Conservation (phyloP, 2,113 vertebrate genomes). For the Rissa tridactyla region DNA sequence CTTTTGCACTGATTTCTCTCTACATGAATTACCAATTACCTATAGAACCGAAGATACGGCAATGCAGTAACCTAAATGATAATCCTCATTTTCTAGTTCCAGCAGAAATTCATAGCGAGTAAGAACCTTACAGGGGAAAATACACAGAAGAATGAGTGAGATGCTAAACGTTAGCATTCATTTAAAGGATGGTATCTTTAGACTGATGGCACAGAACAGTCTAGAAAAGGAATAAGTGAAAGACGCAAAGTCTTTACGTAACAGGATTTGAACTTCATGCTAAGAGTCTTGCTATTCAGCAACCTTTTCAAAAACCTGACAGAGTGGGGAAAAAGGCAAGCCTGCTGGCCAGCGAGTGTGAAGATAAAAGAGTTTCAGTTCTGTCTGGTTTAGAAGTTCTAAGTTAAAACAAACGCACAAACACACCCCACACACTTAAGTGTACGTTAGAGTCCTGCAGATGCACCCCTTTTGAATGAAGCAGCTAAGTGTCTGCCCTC, state of each 20-base stretch:
- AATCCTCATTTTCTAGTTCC: not conserved
- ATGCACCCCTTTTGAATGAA: not conserved
- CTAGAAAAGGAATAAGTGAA: not conserved
- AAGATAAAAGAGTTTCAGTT: not conserved
- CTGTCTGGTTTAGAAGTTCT: not conserved
- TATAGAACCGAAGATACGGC: not conserved
- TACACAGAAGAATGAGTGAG: not conserved
- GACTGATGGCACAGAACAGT: not conserved
- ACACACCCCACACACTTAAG: not conserved
- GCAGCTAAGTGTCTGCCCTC: not conserved
- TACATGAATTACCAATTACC: not conserved
- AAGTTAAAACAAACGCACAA: not conserved
- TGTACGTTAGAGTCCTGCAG: not conserved
- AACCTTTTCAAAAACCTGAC: not conserved
- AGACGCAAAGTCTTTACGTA: not conserved
- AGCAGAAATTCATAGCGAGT: not conserved
- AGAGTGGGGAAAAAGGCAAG: not conserved
- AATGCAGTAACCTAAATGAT: not conserved
- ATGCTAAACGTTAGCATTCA: not conserved
- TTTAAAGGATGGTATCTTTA: not conserved
- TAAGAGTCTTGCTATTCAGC: not conserved
- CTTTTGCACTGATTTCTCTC: not conserved
- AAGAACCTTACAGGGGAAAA: not conserved
- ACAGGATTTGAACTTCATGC: not conserved
- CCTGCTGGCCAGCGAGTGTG: not conserved